Base-by-base conservation (phyloP, 2,888 invertebrate genomes). In the Hofmannophila pseudospretella region DNA sequence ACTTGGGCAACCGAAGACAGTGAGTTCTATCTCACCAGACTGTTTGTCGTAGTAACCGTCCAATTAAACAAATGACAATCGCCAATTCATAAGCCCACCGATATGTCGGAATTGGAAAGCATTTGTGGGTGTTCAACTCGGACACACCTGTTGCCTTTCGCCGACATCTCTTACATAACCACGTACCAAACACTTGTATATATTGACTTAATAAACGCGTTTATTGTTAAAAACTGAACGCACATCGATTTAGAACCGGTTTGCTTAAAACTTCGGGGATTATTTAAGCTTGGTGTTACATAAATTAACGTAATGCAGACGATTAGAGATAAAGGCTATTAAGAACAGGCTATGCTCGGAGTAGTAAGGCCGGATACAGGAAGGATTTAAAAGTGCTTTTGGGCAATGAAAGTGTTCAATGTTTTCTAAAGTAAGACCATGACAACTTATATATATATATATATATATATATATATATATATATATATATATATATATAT, bases 71-170 rank as follows among this genome's bases (percentile, higher is more conserved):
- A 48, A 34, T 39, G 34, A 42, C 39, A 14, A 23, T 30, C 14
- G 32, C 38, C 34, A 45, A 34, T 34, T 20, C 22, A 20, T 13
- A 12, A 10, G 12, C 29, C 35, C 44, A 45, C 37, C 39, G 35
- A 39, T 42, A 14, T 14, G 26, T 41, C 28, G 36, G 47, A 54
- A 58, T 51, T 58, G 52, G 58, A 58, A 58, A 58, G 58, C 45
- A 43, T 47, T 46, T 42, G 44, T 38, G 41, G 51, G 49, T 50
- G 46, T 47, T 40, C 41, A 30, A 14, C 45, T 47, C 45, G 13
- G 32, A 45, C 49, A 45, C 57, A 58, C 58, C 58, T 58, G 12
- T 23, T n/a, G 27, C 59, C 59, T 58, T 58, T 57, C 59, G 32
- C 53, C 54, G 42, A 41, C 42, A 46, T 46, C 39, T 43, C 19